Evolutionary conservation across 2,888 invertebrate species (phyloP), one percentile per base, ranked within the genome.

Genomic region (Osedax fenrisi): DNA sequence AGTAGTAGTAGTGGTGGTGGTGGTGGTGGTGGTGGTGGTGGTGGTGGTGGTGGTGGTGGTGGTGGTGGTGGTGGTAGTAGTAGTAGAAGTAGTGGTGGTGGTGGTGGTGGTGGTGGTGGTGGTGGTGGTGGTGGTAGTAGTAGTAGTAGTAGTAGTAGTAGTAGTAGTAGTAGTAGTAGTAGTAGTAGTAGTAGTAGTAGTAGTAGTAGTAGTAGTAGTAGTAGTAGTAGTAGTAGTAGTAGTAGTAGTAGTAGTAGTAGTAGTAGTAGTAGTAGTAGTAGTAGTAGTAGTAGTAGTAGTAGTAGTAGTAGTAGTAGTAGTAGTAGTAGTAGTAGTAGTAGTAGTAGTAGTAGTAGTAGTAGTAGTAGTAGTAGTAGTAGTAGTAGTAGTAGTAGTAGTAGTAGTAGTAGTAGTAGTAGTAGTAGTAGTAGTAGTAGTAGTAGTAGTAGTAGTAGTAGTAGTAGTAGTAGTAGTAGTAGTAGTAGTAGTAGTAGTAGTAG

Each of bases 391-490:
- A 41, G 41, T 41, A 41, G 41, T 41, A 41, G 41, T 41, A 41
- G 41, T 41, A 41, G 41, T 41, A 41, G 41, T 41, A 41, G 74
- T 74, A 73, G 73, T 75, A 75, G 73, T 74, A 41, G 73, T 75
- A 76, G 41, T 27, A 73, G 25, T 25, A 73, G 3, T 72, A 72
- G 69, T 26, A 71, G 2, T 56, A 26, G 74, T 74, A 74, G 74
- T 56, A 62, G 64, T 26, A 76, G 61, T 1, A 67, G 72, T 64
- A 64, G 72, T 72, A 72, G 62, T 22, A 21, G 72, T 67, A 72
- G 79, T 24, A 80, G 80, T 0, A 73, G 41, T 5, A 76, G n/a
- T 74, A 22, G 66, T 72, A 24, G 78, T 41, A 41, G 41, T 41
- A 41, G 41, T 41, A 41, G 41, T 41, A 41, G 41, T 10, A 41